Percentiles rank a stretch among this genome's conserved stretches.
Evolutionary conservation across 2,888 invertebrate species (phyloP).

Genomic region (Conomelus anceps): DNA sequence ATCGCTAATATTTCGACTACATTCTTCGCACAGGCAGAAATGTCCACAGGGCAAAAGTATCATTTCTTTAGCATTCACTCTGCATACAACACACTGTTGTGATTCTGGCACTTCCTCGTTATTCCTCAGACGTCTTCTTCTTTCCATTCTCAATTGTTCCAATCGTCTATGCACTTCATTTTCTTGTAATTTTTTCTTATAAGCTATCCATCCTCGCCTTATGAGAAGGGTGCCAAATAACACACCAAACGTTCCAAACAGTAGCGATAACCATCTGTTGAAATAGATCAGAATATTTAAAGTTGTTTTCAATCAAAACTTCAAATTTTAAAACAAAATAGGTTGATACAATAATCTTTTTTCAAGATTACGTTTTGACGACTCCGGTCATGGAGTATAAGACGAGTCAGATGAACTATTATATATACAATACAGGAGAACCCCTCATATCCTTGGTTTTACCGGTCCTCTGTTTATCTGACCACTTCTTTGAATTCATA

Average conservation of each 20-base stretch:
- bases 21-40: conserved; percentile 83
- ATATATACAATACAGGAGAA: too few species aligned
- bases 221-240: conserved; percentile 47
- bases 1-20: conserved; percentile 61
- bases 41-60: conserved; percentile 82
- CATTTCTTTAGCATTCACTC: conserved; percentile 78
- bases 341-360: too few species aligned
- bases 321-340: too few species aligned
- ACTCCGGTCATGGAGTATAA: too few species aligned
- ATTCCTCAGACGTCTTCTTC: conserved; percentile 58
- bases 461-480: too few species aligned
- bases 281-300: conserved; percentile 24
- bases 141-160: conserved; percentile 57
- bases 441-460: too few species aligned
- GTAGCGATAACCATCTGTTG: conserved; percentile 46
- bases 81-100: conserved; percentile 78
- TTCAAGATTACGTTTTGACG: too few species aligned
- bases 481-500: too few species aligned
- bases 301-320: too few species aligned
- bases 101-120: conserved; percentile 49
- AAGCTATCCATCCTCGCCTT: conserved; percentile 46
- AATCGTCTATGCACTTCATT: conserved; percentile 46
- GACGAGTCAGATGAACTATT: too few species aligned
- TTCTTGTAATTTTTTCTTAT: conserved; percentile 53
- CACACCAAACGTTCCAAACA: conserved; percentile 52